Evolutionary conservation across 1,140 invertebrate species (phyloP).

Genomic region (Varroa destructor): DNA sequence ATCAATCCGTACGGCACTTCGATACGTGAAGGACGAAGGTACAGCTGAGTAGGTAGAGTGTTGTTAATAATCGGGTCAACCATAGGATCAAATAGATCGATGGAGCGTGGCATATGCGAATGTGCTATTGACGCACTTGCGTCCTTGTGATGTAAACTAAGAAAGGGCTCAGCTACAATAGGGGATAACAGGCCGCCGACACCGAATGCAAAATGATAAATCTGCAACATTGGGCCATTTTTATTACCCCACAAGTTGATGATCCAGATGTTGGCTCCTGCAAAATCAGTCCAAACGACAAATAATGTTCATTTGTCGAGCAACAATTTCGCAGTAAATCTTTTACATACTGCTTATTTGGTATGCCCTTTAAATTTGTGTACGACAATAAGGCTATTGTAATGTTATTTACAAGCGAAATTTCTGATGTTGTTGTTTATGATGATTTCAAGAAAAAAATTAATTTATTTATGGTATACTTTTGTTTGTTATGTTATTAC

Average conservation of each 20-base stretch:
- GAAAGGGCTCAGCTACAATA: conserved; percentile 44
- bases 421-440: not conserved
- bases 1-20: conserved; percentile 9
- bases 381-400: not conserved
- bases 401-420: not conserved
- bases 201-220: conserved; percentile 47
- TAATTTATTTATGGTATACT: no score
- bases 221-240: conserved; percentile 45
- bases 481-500: no score
- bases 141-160: conserved; percentile 33
- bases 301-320: no score
- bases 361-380: not conserved
- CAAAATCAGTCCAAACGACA: no score
- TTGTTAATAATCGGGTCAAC: not conserved
- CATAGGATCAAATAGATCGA: conserved; percentile 12
- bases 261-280: conserved; percentile 25
- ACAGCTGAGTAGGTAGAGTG: not conserved
- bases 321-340: no score
- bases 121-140: not conserved
- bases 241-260: conserved; percentile 43
- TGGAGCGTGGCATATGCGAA: not conserved
- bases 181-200: conserved; percentile 46
- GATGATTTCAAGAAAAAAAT: no score
- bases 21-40: conserved; percentile 2
- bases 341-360: no score